A percentile compares a stretch with the other conserved stretches of the same genome.
phyloP scores from a whole-genome alignment of 2,888 invertebrate species.

The Emesis russula region DNA sequence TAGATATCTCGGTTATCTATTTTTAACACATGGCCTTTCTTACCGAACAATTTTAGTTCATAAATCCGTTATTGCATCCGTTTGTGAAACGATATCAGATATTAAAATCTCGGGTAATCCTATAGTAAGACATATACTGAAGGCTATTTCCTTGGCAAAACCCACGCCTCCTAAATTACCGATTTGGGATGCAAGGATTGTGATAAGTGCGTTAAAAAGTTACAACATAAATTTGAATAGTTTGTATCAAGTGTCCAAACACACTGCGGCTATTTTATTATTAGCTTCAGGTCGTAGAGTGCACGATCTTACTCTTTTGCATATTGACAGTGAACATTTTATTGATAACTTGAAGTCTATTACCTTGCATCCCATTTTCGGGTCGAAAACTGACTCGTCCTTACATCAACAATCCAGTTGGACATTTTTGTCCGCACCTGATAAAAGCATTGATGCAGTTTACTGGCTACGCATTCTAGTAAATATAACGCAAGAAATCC shows the following conservation, averaged over 20 bases:
- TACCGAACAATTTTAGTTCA: conserved; percentile 77
- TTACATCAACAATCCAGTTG: conserved; percentile 64
- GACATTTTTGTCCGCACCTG: conserved; percentile 42
- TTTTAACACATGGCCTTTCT: conserved; percentile 54
- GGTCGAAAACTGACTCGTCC: conserved; percentile 75
- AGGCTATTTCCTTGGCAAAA: conserved; percentile 54
- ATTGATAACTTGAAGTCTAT: conserved; percentile 58
- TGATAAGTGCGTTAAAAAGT: conserved; percentile 43
- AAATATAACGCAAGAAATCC: conserved; percentile 10
- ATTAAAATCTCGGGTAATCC: conserved; percentile 52
- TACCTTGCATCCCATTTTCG: conserved; percentile 69
- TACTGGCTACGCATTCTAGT: conserved; percentile 27
- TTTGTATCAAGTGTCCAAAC: conserved; percentile 63
- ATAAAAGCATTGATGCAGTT: neutral
- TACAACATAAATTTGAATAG: conserved; percentile 28
- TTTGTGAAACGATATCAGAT: conserved; percentile 63
- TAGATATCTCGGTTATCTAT: conserved; percentile 63
- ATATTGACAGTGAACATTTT: conserved; percentile 53
- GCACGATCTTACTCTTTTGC: conserved; percentile 74
- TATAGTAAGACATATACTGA: conserved; percentile 65
- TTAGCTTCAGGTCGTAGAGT: conserved; percentile 76
- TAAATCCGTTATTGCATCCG: conserved; percentile 75
- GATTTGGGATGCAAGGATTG: conserved; percentile 67
- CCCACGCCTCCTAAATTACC: conserved; percentile 34
- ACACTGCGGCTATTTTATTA: conserved; percentile 54